Evolutionary conservation across 2,113 vertebrate genomes (phyloP), one percentile per base, ranked within the genome.

Genomic region (Aspidoscelis tigris): DNA sequence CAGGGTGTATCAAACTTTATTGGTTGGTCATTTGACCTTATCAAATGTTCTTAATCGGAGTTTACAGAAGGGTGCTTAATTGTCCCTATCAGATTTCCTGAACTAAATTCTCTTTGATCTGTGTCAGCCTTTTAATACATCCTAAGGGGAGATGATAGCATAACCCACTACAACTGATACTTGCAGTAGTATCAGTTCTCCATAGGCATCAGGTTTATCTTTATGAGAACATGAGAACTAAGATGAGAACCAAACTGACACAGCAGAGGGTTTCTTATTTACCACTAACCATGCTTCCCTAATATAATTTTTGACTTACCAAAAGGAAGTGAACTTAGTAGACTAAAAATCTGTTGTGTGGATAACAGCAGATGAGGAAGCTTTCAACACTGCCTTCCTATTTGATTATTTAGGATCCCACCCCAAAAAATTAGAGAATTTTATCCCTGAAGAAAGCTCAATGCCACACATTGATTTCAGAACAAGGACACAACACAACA

Each of bases 401-500:
- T 53, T 83, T 85, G 72, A 22, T 14, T 61, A 83, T 85, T 76
- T 81, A 69, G 18, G 58, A 16, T 18, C 14, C 58, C 18, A 18
- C 18, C 58, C 58, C 12, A 61, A 14, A 61, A 61, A 18, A 61
- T 76, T 66, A 80, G 18, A 68, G 64, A 12, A 26, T 81, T 76
- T 87, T 82, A 43, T 90, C 86, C 92, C 68, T 47, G 82, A 76
- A 88, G 81, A 84, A 90, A 88, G 88, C 90, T 68, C 72, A 89
- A 10, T 79, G 72, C 84, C 68, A 86, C 47, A 43, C 88, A 88
- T 53, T 78, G 47, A 88, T 81, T 87, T 86, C 80, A 87, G 76
- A 87, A 79, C 83, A 89, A 90, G 74, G 90, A 93, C 87, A 73
- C 44, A 89, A 88, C 87, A 73, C 44, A 89, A 88, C 18, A 66